Base-by-base conservation (phyloP, 2,888 invertebrate species). In the Philereme transversata region DNA sequence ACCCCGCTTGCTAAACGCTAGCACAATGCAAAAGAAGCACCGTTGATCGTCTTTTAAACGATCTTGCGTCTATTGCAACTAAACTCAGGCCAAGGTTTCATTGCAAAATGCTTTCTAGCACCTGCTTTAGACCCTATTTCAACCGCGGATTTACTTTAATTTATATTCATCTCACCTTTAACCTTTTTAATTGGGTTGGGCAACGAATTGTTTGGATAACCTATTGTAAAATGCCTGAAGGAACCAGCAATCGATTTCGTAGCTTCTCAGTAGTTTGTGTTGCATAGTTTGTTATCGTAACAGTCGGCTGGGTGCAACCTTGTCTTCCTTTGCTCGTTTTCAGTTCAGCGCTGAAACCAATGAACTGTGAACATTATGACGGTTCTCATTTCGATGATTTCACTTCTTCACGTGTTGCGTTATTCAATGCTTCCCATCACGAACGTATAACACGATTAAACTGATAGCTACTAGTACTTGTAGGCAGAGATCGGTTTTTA, bases 11-110 rank as follows among this genome's bases (percentile, higher is more conserved):
- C 87, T 83, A 86, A 88, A 88, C 81, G 75, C 76, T 75, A 71
- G 77, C 84, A 88, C 85, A 88, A 86, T 87, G 80, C 79, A 50
- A 74, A 84, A 90, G 86, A 84, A 86, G 86, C 82, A 74, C 78
- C 73, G 81, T 80, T 90, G 88, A 91, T 91, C 88, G 90, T 87
- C 87, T 90, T 90, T 90, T 90, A 90, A 90, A 87, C 79, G 90
- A 85, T 90, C 85, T 87, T 80, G 83, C 83, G 79, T 79, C 78
- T 84, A 85, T 81, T 82, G 87, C 84, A 86, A 85, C 82, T 11
- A 48, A 10, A 46, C 48, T 34, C 34, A 67, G 81, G 86, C 87
- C 90, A 92, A 88, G 91, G 91, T 83, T 74, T 69, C 68, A 66
- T 90, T 90, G 81, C 89, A 77, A 84, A 85, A 90, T 78, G 83